Evolutionary conservation across 1,140 invertebrate species (phyloP).

Genomic region (Calliphora vicina): DNA sequence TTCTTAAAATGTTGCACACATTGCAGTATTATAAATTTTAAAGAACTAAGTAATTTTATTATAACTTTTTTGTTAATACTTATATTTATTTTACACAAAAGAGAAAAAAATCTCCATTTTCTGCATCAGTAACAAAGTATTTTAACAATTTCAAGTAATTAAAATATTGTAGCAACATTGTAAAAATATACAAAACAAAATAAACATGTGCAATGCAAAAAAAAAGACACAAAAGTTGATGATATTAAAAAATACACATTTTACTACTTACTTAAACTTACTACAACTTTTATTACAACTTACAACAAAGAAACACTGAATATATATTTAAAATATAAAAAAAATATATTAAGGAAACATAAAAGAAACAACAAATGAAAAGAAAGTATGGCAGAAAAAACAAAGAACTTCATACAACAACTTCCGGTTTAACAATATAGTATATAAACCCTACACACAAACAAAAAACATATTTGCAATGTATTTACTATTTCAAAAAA

Average conservation of each 20-base stretch:
- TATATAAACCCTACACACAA: not conserved
- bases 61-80: too few species aligned
- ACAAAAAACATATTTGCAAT: not conserved
- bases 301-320: not conserved
- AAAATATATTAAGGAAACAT: too few species aligned
- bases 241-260: not conserved
- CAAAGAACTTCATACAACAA: not conserved
- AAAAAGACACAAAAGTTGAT: not conserved
- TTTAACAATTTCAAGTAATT: not conserved
- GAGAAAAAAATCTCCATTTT: too few species aligned
- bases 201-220: not conserved
- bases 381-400: not conserved
- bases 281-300: not conserved
- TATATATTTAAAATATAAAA: too few species aligned
- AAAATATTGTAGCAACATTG: not conserved
- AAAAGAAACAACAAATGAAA: not conserved
- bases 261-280: not conserved
- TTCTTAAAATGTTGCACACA: too few species aligned
- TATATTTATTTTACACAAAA: too few species aligned
- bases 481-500: not conserved
- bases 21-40: too few species aligned
- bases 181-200: not conserved
- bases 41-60: too few species aligned
- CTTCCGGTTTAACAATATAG: not conserved
- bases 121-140: not conserved